Evolutionary conservation across 92 coral and sea anemone genomes (phyloP), one percentile per base, ranked within the genome.

Genomic region (Montipora capitata): DNA sequence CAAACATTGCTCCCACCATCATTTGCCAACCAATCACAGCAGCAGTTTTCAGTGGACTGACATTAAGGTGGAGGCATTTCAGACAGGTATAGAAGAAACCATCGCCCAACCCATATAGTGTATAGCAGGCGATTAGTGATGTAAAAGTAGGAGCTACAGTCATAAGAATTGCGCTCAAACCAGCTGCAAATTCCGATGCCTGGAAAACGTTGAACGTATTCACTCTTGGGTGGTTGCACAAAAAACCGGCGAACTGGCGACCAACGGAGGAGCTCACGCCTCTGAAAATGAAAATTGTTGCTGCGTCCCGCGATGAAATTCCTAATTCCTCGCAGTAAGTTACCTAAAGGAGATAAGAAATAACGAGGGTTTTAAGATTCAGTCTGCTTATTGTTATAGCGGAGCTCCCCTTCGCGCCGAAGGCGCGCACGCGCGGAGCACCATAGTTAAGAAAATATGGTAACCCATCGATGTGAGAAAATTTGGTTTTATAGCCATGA

Each of bases 271-370:
- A 91, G 20, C 85, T 63, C 51, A 91, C 70, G 7, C 94, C 94
- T 73, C 73, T 67, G 51, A 80, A 91, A 78, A 91, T 80, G 40
- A 86, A 82, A 27, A 81, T 74, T 78, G 78, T 75, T 1, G 94
- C 83, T 4, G 85, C 89, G 66, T 81, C 59, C 15, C 87, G 85
- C 12, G 89, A 72, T n/a, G 81, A 66, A 57, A 91, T 91, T 10
- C 86, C 91, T 7, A 91, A 75, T 52, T 91, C 94, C 16, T 87
- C 89, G 27, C 94, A 87, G 85, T 87, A 91, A 4, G 89, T 85
- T 15, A 90, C 84, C 94, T 91, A 56, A 27, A 7, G 39, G 13
- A 66, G 35, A 54, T 8, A 52, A 52, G 8, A 52, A 2, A 52
- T 2, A 5, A 45, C 4, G 4, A 45, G n/a, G n/a, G 7, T 45